Evolutionary conservation across 2,797 vertebrate species (phyloP), one percentile per base, ranked within the genome.

Genomic region (Harpagifer antarcticus): DNA sequence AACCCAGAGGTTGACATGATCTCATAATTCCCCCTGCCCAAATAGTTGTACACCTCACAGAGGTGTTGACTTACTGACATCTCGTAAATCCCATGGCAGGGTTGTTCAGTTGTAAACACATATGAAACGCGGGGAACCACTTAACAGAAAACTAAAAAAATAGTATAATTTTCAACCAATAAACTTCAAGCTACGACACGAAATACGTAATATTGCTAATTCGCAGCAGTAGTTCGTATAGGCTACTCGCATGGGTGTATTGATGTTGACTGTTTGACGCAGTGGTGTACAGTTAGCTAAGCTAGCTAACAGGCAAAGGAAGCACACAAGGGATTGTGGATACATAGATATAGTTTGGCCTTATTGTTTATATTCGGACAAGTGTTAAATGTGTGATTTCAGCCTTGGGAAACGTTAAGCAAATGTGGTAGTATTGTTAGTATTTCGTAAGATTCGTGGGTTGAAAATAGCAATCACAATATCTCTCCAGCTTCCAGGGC

Each of bases 1-100:
- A 79, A 74, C 9, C 45, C 47, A 55, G 53, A 58, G 72, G 68
- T 52, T 19, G 50, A 65, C 42, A 44, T 64, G 20, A 77, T 82
- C 68, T 91, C 85, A 11, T 44, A 47, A 91, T 88, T 78, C 82
- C 17, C 55, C 52, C 17, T 70, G 67, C 73, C 68, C 72, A 90
- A 91, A 91, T 82, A 89, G 83, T 83, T 88, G 53, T n/a, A 68
- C 61, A 72, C 66, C 54, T 77, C 45, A 44, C 45, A 40, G 63
- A 68, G 37, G 74, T 61, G 72, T 78, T 81, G 43, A 45, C 49
- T 86, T 78, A 65, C 84, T 60, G 70, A 65, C 55, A 33, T 42
- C 49, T 76, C 23, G 14, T 55, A 9, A 73, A 79, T 45, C 57
- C 47, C 52, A 14, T 17, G 20, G 23, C 54, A 52, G 33, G 67